Conservation (phyloP, 1,140 invertebrate species). For the Bombyx mori region ASM3026992v2 NC_085112.1:6272501-6273000, state of each 20-base stretch:
- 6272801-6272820: conserved; percentile 42
- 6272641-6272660: conserved; percentile 18
- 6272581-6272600: conserved; percentile 30
- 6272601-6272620: conserved; percentile 51
- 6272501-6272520: conserved; percentile 29
- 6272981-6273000: conserved; percentile 16
- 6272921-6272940: conserved; percentile 55
- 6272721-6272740: background rate
- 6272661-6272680: conserved; percentile 5
- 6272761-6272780: background rate
- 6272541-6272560: conserved; percentile 41
- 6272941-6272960: conserved; percentile 48
- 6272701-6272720: background rate
- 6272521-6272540: conserved; percentile 41
- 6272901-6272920: conserved; percentile 49
- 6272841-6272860: conserved; percentile 49
- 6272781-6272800: conserved; percentile 14
- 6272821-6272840: conserved; percentile 43
- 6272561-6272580: conserved; percentile 53
- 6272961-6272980: conserved; percentile 41
- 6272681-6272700: background rate
- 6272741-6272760: conserved; percentile 1
- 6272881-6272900: conserved; percentile 55
- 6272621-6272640: conserved; percentile 51
- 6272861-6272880: conserved; percentile 59